These are phyloP conservation scores for Lordiphosa andalusiaca DNA, from an alignment of 2,888 invertebrate species.

Conservation along the genomic window DNA sequence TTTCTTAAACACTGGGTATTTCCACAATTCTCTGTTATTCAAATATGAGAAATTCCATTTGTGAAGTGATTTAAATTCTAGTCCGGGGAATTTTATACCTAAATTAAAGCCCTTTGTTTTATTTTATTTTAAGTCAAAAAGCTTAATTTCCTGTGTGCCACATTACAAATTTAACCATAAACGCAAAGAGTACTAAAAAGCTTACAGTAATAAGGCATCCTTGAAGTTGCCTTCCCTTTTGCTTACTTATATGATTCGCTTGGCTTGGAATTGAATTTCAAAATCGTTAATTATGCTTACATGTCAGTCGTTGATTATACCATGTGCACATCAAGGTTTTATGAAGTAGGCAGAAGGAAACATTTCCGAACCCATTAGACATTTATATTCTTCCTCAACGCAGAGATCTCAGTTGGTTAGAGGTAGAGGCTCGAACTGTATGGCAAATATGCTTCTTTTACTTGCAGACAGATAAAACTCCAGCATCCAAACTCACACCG, in stretches of 20 bases:
- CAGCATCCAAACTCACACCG: no score
- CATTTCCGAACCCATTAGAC: no score
- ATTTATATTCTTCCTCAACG: no score
- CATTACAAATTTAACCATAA: slow-evolving; percentile 22
- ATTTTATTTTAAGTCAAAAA: slow-evolving; percentile 19
- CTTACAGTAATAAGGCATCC: slow-evolving; percentile 15
- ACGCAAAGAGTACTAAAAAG: slow-evolving; percentile 6
- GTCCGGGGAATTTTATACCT: no score
- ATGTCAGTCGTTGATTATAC: no score
- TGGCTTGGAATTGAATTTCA: slow-evolving; percentile 29
- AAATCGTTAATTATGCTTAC: slow-evolving; percentile 47
- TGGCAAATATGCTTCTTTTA: no score
- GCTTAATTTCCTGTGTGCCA: slow-evolving; percentile 28
- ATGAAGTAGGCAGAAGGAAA: no score
- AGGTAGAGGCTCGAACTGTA: no score
- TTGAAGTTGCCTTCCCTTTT: slow-evolving; percentile 9
- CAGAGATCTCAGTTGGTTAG: no score
- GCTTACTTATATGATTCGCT: slow-evolving; percentile 5
- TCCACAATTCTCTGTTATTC: slow-evolving; percentile 2
- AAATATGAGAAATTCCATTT: not conserved
- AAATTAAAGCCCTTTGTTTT: not conserved
- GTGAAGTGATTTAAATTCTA: not conserved
- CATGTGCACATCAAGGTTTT: no score
- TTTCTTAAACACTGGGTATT: slow-evolving; percentile 22
- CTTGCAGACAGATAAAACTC: no score